A percentile compares a stretch with the other conserved stretches of the same genome.
Conservation (phyloP, 2,113 vertebrate genomes). For the Chaetura pelagica region DNA sequence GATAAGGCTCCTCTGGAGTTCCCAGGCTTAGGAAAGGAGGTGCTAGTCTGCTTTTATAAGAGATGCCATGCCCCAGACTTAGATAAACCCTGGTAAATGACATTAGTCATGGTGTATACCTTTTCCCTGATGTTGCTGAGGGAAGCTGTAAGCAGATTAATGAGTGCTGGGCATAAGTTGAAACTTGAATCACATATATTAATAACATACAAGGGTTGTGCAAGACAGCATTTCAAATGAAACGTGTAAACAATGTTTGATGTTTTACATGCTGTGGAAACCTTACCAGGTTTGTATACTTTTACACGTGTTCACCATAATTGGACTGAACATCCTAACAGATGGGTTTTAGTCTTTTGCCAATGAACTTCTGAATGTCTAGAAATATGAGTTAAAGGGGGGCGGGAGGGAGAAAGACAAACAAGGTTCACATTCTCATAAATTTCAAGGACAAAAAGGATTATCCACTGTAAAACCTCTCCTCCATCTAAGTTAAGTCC, state of each 20-base stretch:
- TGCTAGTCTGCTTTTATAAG: not conserved
- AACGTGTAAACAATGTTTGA: not conserved
- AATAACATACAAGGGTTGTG: not conserved
- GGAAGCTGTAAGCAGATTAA: constrained; percentile 14
- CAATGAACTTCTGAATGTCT: not conserved
- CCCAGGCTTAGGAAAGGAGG: not conserved
- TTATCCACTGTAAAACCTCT: constrained; percentile 2
- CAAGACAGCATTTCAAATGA: not conserved
- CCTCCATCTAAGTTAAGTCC: not conserved
- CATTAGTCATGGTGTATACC: not conserved
- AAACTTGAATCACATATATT: not conserved
- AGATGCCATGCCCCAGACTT: not conserved
- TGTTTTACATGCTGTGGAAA: not conserved
- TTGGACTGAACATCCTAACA: not conserved
- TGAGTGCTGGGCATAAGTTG: not conserved
- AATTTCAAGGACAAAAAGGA: not conserved
- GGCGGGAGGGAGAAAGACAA: not conserved
- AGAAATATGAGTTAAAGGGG: not conserved
- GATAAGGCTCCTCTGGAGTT: not conserved
- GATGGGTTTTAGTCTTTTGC: not conserved
- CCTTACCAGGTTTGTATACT: not conserved
- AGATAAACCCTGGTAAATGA: not conserved
- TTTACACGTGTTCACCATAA: not conserved
- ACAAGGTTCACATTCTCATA: not conserved
- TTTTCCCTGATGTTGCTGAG: not conserved